Base-by-base conservation (phyloP, 2,888 invertebrate genomes). In the Spisula solida region DNA sequence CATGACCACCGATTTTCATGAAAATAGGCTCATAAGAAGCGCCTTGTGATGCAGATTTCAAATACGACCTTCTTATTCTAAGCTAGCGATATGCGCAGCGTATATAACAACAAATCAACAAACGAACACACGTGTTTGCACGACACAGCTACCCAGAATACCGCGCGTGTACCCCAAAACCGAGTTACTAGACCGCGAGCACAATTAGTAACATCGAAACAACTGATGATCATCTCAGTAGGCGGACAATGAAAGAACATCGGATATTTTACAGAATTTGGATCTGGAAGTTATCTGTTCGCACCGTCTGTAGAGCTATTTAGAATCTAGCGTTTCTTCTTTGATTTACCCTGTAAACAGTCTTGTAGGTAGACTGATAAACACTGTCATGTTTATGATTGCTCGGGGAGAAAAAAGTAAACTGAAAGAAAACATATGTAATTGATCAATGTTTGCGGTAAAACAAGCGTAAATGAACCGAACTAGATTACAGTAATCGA, bases 341-440 rank as follows among this genome's bases (percentile, higher is more conserved):
- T 85, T 85, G 79, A 85, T 85, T 79, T 20, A 79, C 55, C 41
- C 51, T 78, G 85, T 85, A 85, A 85, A 85, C 85, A 85, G 79
- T 41, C 78, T 34, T 85, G 85, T 85, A 85, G 85, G 85, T 79
- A 79, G 48, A 75, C 51, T 56, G 85, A 85, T 85, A 85, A 85
- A 85, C 85, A 85, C 55, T 85, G 79, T 56, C 79, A 79, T 85
- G 85, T 85, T 85, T 85, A 85, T 78, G 79, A 85, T 85, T 78
- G 47, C 31, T 79, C 56, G 34, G 75, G 31, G 56, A 48, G 79
- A 51, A 55, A 78, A 51, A 78, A 79, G 51, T 56, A 56, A 56
- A 51, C 85, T 85, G 79, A 85, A 85, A 78, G 78, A 85, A 85
- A 85, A 79, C 85, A 85, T 56, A 85, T 85, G 85, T 85, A 85